Base-by-base conservation (phyloP, 2,888 invertebrate species). In the Stratiomys singularior region DNA sequence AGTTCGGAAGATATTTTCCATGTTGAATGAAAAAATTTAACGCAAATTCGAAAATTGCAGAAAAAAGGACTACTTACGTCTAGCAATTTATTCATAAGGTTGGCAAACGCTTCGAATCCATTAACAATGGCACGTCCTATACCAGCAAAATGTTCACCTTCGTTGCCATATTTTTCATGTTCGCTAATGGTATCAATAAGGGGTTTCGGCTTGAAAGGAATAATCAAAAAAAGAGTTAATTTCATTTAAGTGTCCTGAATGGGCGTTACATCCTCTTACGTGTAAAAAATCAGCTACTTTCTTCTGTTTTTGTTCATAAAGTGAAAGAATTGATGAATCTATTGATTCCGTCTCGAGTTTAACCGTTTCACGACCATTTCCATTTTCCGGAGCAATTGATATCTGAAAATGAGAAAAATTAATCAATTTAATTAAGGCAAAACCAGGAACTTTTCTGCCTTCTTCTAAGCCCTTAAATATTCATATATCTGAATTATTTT, bases 151-250 rank as follows among this genome's bases (percentile, higher is more conserved):
- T 90, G 91, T 82, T 92, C 93, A 64, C 87, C 94, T 72, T 88
- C 89, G 83, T 95, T 95, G 23, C 94, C 94, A 84, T 93, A 95
- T 83, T 94, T 95, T 72, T 95, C 94, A 72, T 92, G 89, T 84
- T 94, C 94, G 60, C 87, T 88, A 81, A 93, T 92, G n/a, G 90
- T 90, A 82, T 95, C 95, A 27, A 95, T 90, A 79, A 95, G 88
- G 0, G 95, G 94, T 80, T 90, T 89, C 0, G 93, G 93, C 89
- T 91, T 83, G 11, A n/a, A n/a, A n/a, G n/a, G n/a, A n/a, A n/a
- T n/a, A n/a, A n/a, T n/a, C n/a, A 78, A 77, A 9, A 11, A 1
- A 25, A 37, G 25, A 63, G 3, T 56, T 56, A 7, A n/a, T 15
- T 30, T n/a, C n/a, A n/a, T n/a, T n/a, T n/a, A n/a, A n/a, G n/a